Percentiles rank a stretch among this genome's conserved stretches.
These are phyloP conservation scores for Penaeus monodon DNA, from an alignment of 2,888 invertebrate species.

Conservation along the genomic window DNA sequence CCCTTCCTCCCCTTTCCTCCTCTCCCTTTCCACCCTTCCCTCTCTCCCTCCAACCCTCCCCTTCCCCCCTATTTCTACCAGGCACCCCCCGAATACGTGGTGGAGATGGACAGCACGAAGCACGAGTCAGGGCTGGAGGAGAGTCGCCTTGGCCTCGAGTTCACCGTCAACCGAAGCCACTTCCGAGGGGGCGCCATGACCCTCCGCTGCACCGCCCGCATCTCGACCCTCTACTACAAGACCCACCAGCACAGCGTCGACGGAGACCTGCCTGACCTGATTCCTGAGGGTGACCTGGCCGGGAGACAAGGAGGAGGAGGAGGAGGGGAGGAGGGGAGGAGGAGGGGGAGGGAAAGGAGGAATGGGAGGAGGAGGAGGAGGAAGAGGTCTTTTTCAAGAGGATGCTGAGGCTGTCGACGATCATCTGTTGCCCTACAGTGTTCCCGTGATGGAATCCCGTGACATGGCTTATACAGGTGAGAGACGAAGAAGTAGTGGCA, in stretches of 20 bases:
- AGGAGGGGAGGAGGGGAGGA: too few relatives aligned
- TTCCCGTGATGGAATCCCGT: conserved; percentile 44
- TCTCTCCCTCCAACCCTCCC: background rate
- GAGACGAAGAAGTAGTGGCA: too few relatives aligned
- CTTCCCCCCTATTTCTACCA: background rate
- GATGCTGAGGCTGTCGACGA: too few relatives aligned
- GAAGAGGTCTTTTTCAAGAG: too few relatives aligned
- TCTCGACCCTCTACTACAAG: conserved; percentile 45
- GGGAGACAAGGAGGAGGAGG: too few relatives aligned
- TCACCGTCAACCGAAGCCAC: conserved; percentile 26
- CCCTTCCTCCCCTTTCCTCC: background rate
- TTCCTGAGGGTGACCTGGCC: too few relatives aligned
- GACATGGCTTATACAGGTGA: conserved; percentile 5
- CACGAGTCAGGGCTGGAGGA: conserved; percentile 22
- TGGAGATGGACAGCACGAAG: background rate
- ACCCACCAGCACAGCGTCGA: conserved; percentile 47
- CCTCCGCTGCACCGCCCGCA: conserved; percentile 36
- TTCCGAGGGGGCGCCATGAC: conserved; percentile 33
- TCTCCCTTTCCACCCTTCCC: background rate
- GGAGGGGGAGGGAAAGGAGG: too few relatives aligned
- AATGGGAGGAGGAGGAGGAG: too few relatives aligned
- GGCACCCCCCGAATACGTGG: conserved; percentile 28
- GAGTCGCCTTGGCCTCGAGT: conserved; percentile 28
- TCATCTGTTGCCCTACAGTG: conserved; percentile 31
- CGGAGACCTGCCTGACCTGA: background rate